Conservation (phyloP, 1,140 invertebrate genomes). For the Vollenhovia emeryi region DNA sequence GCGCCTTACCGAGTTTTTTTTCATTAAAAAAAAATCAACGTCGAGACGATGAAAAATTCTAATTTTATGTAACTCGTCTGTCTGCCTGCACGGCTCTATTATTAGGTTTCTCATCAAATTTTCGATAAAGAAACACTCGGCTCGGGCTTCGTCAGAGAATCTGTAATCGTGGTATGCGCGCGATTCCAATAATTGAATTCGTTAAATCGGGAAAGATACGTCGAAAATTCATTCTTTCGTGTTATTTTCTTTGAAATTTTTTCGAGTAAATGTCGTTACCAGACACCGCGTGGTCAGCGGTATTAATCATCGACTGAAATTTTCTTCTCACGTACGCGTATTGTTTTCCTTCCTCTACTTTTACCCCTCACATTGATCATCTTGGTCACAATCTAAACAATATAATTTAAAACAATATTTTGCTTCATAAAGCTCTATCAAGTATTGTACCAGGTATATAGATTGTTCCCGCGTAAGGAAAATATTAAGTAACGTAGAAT, state of each 20-base stretch:
- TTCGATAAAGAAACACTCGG: background rate
- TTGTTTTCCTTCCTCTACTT: background rate
- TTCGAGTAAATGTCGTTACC: constrained; percentile 33
- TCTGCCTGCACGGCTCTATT: background rate
- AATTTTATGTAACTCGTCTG: background rate
- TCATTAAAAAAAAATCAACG: constrained; percentile 4
- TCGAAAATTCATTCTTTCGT: constrained; percentile 31
- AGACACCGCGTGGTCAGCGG: constrained; percentile 29
- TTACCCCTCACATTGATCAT: background rate
- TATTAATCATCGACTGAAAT: constrained; percentile 37
- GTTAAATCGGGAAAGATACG: background rate
- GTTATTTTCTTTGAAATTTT: constrained; percentile 24
- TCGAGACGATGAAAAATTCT: background rate
- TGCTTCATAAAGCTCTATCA: background rate
- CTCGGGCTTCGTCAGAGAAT: background rate
- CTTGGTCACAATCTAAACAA: background rate
- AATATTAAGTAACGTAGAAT: background rate
- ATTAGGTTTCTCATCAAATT: constrained; percentile 15
- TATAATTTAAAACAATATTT: background rate
- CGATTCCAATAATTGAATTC: constrained; percentile 39
- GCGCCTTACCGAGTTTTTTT: background rate
- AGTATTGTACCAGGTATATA: background rate
- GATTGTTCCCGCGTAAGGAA: background rate
- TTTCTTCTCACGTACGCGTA: constrained; percentile 19
- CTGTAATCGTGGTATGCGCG: constrained; percentile 5